A percentile compares a stretch with the other conserved stretches of the same genome.
Evolutionary conservation across 2,888 invertebrate species (phyloP).

Genomic region (Pyrrhosoma nymphula): DNA sequence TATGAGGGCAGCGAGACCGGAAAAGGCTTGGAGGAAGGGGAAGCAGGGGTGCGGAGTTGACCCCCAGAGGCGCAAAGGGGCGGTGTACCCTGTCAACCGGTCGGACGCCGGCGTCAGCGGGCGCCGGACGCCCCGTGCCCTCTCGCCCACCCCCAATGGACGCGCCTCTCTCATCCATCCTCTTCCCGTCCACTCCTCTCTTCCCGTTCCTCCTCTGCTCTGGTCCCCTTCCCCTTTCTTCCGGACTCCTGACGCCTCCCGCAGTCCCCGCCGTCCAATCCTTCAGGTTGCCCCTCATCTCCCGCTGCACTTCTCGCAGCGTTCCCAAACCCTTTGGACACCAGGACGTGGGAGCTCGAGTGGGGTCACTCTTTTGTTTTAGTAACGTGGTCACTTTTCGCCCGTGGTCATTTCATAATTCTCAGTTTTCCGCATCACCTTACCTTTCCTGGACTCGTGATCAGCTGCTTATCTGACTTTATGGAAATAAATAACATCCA

Average conservation of each 20-base stretch:
- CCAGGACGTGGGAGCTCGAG: background rate
- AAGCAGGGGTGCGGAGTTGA: background rate
- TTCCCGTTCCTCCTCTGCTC: background rate
- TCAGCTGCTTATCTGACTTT: too few species aligned
- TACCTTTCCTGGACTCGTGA: too few species aligned
- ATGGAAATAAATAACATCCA: too few species aligned
- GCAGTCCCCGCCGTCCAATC: background rate
- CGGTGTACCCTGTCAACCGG: constrained; percentile 60
- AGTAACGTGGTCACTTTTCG: background rate
- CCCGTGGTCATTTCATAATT: background rate
- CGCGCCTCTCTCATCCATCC: background rate
- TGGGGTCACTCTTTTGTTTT: background rate
- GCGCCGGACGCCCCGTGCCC: background rate
- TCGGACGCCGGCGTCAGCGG: constrained; percentile 64
- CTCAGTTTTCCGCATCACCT: too few species aligned
- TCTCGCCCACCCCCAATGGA: background rate
- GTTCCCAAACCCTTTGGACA: background rate
- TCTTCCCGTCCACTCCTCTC: background rate
- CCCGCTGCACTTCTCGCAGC: background rate
- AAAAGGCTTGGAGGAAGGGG: background rate
- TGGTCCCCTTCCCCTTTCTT: background rate
- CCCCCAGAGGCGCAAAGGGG: constrained; percentile 40
- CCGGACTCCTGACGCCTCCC: background rate
- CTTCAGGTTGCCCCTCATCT: background rate
- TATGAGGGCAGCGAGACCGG: background rate